Evolutionary conservation across 92 coral and sea anemone genomes (phyloP), one percentile per base, ranked within the genome.

Genomic region (Isaurus tuberculatus): DNA sequence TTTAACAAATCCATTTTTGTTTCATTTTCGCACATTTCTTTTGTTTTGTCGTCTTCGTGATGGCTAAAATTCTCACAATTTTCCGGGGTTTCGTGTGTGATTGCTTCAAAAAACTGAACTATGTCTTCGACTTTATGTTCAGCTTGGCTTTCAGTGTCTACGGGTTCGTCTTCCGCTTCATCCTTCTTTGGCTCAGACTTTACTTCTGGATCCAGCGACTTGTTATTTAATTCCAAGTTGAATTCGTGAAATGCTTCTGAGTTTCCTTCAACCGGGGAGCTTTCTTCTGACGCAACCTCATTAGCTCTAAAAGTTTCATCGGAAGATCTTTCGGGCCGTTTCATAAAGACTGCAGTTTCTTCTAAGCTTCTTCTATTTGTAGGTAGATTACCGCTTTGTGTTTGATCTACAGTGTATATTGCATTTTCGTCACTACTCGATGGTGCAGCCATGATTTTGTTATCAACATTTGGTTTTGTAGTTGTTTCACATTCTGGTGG

Each of bases 81-180:
- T 32, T 77, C 82, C 15, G 53, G 31, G 34, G 53, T 64, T 36
- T 77, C 82, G 23, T 77, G 82, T 40, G 70, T 60, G 13, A 58
- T 77, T 2, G 33, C 70, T 37, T 77, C 82, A 60, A 77, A 77
- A 64, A 77, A 77, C 11, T 17, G 22, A 13, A 57, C 82, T 34
- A 77, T 58, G 51, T 77, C 82, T 16, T 43, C 82, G 20, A 77
- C 82, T 23, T 60, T 37, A 26, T 77, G 82, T 33, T 77, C 82
- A 20, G 82, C 32, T 33, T 77, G 27, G 20, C 48, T 3, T 25
- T 77, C 82, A 15, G 82, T 31, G 25, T 58, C 82, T 77, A 58
- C 4, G 6, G 82, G 0, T 57, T 77, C 53, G 30, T 32, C 81
- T 1, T 55, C 81, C 30, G 53, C 33, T 53, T 75, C 68, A 0